Conservation (phyloP, 2,888 invertebrate species). For the Ypsolopha sequella region DNA sequence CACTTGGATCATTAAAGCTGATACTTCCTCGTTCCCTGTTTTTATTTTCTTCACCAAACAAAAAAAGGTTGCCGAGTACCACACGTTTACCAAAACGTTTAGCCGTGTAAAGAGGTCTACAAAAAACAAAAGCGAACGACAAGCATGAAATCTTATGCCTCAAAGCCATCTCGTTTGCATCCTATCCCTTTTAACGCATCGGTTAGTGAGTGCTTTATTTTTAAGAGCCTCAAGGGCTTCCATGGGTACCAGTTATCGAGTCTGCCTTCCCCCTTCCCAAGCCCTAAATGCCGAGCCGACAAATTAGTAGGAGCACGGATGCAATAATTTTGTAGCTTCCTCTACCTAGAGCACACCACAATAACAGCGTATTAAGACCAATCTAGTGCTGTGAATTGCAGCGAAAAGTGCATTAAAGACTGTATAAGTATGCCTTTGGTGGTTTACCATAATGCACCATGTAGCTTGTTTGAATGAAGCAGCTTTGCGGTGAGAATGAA, state of each 20-base stretch:
- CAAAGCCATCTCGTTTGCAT: neutral
- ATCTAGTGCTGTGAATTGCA: constrained; percentile 31
- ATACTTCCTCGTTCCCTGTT: neutral
- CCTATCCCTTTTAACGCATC: neutral
- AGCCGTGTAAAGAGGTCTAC: neutral
- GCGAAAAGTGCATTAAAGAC: constrained; percentile 32
- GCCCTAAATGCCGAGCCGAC: neutral
- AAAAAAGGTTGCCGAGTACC: neutral
- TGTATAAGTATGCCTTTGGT: constrained; percentile 2
- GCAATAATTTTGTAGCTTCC: constrained; percentile 49
- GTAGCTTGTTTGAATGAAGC: neutral
- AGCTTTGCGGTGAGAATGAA: neutral
- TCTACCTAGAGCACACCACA: constrained; percentile 13
- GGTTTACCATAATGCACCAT: constrained; percentile 3
- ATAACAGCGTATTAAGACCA: constrained; percentile 30
- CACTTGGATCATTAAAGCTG: neutral
- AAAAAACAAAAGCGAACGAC: neutral
- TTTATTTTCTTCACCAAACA: neutral
- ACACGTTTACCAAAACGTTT: neutral
- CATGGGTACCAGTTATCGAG: neutral
- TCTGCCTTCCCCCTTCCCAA: neutral
- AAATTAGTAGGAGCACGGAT: constrained; percentile 25
- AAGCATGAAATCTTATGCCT: neutral
- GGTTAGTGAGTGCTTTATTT: neutral
- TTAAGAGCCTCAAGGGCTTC: neutral